Base-by-base conservation (phyloP, 2,113 vertebrate species). In the Semnornis frantzii region DNA sequence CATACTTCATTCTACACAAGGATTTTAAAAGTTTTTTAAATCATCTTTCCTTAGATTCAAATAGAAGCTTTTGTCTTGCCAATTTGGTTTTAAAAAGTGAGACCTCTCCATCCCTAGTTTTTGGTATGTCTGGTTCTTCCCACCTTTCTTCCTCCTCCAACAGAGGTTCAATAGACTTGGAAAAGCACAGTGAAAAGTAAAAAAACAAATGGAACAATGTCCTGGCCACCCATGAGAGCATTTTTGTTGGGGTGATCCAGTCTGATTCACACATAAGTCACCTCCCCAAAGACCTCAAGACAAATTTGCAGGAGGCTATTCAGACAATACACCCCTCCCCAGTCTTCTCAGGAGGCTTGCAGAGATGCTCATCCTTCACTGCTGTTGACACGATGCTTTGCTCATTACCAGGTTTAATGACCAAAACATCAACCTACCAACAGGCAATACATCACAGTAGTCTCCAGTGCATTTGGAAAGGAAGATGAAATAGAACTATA, bases 221-320 rank as follows among this genome's bases (percentile, higher is more conserved):
- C 31, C 8, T 34, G 34, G 46, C 25, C 59, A 54, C 16, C 30
- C 3, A 0, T 19, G 27, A 24, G 6, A 64, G 30, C 7, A 3
- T 64, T 70, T 91, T 57, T 58, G 12, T 7, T 81, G 52, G 37
- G 65, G 66, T 66, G 58, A 63, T 66, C 46, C 65, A 74, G 19
- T 24, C 54, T 55, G 28, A 70, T 28, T 31, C 63, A 59, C 0
- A 1, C 3, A 5, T 10, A 21, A 85, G 20, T 13, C 9, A 87
- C 17, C 42, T 84, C 55, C 48, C 8, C 33, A 64, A 10, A 24
- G 37, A 75, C 10, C 42, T 42, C 2, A 2, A 65, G 52, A 77
- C 28, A 74, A 77, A 86, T 73, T 34, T 55, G 34, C 28, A 58
- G 69, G 57, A 73, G 8, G 24, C 23, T 72, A 24, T 52, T 55